Evolutionary conservation across 1,140 invertebrate genomes (phyloP).

Genomic region (Pseudomyrmex pallidus): DNA sequence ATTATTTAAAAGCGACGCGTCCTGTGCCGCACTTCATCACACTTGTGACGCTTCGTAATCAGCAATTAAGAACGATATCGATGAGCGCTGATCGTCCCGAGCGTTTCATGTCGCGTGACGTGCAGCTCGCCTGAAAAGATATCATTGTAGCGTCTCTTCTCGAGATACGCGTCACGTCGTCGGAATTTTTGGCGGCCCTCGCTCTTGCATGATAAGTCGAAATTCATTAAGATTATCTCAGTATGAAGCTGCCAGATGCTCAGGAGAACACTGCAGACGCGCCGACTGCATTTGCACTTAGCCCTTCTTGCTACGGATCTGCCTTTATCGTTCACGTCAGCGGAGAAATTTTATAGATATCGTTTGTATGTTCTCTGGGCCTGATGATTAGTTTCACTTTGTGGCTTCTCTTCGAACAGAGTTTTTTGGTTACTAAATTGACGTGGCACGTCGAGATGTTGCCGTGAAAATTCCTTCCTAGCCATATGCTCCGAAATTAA

Average conservation of each 20-base stretch:
- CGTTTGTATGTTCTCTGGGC: background rate
- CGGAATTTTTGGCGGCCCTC: conserved; percentile 45
- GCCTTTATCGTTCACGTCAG: conserved; percentile 33
- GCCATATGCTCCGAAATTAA: conserved; percentile 24
- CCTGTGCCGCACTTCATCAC: background rate
- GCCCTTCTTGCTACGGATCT: conserved; percentile 15
- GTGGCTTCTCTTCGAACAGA: background rate
- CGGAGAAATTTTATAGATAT: conserved; percentile 41
- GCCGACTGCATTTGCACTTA: conserved; percentile 51
- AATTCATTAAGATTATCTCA: conserved; percentile 55
- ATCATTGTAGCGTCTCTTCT: conserved; percentile 34
- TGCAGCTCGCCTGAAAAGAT: conserved; percentile 27
- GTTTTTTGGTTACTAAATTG: conserved; percentile 8
- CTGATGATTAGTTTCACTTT: background rate
- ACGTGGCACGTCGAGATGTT: conserved; percentile 35
- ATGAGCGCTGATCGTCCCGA: background rate
- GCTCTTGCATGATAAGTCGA: conserved; percentile 28
- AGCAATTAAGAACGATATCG: conserved; percentile 57
- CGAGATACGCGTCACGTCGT: conserved; percentile 31
- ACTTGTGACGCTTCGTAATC: conserved; percentile 44
- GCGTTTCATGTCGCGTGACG: conserved; percentile 9
- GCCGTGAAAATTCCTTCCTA: conserved; percentile 9
- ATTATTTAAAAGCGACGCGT: conserved; percentile 22
- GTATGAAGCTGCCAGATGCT: conserved; percentile 49
- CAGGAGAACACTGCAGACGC: conserved; percentile 29